These are phyloP conservation scores for Blera fallax DNA, from an alignment of 2,888 invertebrate genomes.

Conservation along the genomic window DNA sequence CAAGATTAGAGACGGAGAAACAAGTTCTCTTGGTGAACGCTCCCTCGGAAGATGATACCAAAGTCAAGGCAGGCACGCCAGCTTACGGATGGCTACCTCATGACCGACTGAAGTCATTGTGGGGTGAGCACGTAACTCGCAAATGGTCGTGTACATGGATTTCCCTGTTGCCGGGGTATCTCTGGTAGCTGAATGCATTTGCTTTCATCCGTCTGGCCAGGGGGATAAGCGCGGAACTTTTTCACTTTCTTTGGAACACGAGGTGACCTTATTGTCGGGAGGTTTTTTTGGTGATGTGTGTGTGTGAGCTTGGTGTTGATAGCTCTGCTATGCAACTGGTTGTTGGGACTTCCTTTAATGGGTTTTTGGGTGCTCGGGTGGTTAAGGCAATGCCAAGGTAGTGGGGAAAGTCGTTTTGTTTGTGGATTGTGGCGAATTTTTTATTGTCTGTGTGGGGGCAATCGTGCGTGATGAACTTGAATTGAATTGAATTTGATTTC, in stretches of 20 bases:
- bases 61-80: conserved; percentile 48
- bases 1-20: conserved; percentile 31
- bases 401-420: conserved; percentile 47
- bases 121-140: conserved; percentile 61
- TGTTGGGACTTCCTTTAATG: conserved; percentile 35
- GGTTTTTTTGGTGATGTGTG: not conserved
- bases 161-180: conserved; percentile 29
- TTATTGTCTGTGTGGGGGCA: conserved; percentile 21
- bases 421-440: not conserved
- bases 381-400: not conserved
- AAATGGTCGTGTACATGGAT: conserved; percentile 37
- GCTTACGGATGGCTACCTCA: conserved; percentile 47
- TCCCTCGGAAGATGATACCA: conserved; percentile 31
- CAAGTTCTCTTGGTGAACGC: conserved; percentile 25
- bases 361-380: not conserved
- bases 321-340: conserved; percentile 26
- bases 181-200: conserved; percentile 23
- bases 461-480: conserved; percentile 55
- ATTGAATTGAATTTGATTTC: conserved; percentile 38
- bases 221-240: conserved; percentile 59
- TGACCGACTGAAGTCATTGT: conserved; percentile 36
- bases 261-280: conserved; percentile 75
- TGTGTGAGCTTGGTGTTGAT: conserved; percentile 6
- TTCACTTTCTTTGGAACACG: conserved; percentile 79
- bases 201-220: not conserved